phyloP scores from a whole-genome alignment of 2,888 invertebrate genomes.

The Pyrochroa serraticornis region DNA sequence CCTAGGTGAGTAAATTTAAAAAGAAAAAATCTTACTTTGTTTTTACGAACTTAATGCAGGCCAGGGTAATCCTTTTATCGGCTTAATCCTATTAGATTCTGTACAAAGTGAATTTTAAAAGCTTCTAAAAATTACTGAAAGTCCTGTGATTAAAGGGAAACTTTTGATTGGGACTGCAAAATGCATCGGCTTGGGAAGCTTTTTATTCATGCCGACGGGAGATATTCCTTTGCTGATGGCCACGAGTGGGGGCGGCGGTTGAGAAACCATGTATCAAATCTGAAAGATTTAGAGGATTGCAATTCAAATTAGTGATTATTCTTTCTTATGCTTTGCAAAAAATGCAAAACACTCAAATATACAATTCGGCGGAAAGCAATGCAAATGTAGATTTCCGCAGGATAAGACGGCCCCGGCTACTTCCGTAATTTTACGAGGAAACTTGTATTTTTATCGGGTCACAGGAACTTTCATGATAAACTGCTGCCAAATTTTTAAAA shows the following conservation, averaged over 20 bases:
- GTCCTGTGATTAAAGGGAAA: conserved; percentile 47
- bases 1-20: conserved; percentile 32
- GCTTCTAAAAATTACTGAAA: conserved; percentile 46
- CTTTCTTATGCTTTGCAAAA: conserved; percentile 42
- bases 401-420: conserved; percentile 22
- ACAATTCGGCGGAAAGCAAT: conserved; percentile 42
- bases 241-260: conserved; percentile 18
- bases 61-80: conserved; percentile 44
- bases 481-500: no score
- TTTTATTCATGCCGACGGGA: conserved; percentile 14
- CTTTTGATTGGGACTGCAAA: conserved; percentile 46
- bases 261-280: conserved; percentile 51
- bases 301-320: conserved; percentile 56
- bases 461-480: no score
- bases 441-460: conserved; percentile 18
- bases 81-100: conserved; percentile 43
- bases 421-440: conserved; percentile 24
- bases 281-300: conserved; percentile 55
- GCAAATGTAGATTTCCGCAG: conserved; percentile 38
- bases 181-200: conserved; percentile 32
- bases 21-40: conserved; percentile 23
- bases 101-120: conserved; percentile 48
- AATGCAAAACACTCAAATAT: conserved; percentile 45
- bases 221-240: conserved; percentile 9
- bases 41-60: conserved; percentile 38